phyloP scores from a whole-genome alignment of 2,113 vertebrate species.

The Rhipidura dahli region DNA sequence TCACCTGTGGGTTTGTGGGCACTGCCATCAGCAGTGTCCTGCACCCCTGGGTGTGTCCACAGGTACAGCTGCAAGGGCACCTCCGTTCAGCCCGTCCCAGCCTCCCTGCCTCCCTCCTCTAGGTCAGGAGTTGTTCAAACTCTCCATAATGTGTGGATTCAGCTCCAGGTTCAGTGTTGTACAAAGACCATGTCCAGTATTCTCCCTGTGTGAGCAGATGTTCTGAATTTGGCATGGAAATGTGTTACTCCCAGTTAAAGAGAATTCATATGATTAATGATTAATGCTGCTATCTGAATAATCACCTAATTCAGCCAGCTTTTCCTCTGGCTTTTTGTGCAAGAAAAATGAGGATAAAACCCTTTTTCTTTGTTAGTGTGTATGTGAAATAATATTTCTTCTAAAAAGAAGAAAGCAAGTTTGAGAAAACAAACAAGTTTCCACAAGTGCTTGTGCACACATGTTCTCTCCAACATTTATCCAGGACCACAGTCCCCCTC shows the following conservation, averaged over 20 bases:
- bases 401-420: background rate
- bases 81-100: accelerated
- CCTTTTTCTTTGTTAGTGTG: background rate
- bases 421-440: background rate
- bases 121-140: background rate
- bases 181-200: background rate
- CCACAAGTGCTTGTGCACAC: background rate
- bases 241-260: background rate
- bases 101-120: background rate
- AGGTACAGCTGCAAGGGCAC: background rate
- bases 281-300: background rate
- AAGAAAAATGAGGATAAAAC: background rate
- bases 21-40: background rate
- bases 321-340: background rate
- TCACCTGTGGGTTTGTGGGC: background rate
- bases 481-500: background rate
- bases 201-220: background rate
- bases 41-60: background rate
- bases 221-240: background rate
- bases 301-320: background rate
- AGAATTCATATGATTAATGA: background rate
- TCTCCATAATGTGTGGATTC: background rate
- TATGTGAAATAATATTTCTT: background rate
- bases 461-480: background rate
- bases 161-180: background rate